A percentile compares a stretch with the other conserved stretches of the same genome.
phyloP scores from a whole-genome alignment of 1,140 invertebrate genomes.

The Cylas formicarius region DNA sequence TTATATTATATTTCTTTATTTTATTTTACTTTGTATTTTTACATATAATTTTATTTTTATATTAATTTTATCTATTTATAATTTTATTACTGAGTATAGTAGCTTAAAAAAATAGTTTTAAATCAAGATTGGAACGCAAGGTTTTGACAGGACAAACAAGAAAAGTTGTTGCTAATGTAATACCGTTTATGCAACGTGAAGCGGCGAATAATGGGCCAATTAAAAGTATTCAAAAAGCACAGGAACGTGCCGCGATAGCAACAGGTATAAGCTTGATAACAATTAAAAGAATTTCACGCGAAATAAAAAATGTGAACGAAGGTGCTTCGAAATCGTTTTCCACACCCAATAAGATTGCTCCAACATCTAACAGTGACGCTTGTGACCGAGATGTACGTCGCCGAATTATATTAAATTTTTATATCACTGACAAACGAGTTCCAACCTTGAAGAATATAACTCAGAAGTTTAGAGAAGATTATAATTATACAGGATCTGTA shows the following conservation, averaged over 20 bases:
- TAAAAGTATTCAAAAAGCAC: not conserved
- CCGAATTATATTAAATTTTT: not conserved
- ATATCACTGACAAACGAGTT: not conserved
- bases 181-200: not conserved
- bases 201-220: not conserved
- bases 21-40: too few relatives aligned
- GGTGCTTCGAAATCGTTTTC: not conserved
- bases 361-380: not conserved
- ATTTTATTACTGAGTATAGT: too few relatives aligned
- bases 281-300: not conserved
- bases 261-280: not conserved
- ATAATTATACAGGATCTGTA: not conserved
- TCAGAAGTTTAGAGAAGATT: conserved; percentile 1
- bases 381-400: not conserved
- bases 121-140: not conserved
- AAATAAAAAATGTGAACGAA: not conserved
- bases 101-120: too few relatives aligned
- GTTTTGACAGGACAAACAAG: not conserved
- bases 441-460: not conserved
- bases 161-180: not conserved
- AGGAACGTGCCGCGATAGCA: not conserved
- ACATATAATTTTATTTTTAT: too few relatives aligned
- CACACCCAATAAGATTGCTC: not conserved
- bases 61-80: too few relatives aligned
- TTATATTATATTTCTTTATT: too few relatives aligned